Conservation (phyloP, 2,113 vertebrate species). For the Mionectes macconnelli region DNA sequence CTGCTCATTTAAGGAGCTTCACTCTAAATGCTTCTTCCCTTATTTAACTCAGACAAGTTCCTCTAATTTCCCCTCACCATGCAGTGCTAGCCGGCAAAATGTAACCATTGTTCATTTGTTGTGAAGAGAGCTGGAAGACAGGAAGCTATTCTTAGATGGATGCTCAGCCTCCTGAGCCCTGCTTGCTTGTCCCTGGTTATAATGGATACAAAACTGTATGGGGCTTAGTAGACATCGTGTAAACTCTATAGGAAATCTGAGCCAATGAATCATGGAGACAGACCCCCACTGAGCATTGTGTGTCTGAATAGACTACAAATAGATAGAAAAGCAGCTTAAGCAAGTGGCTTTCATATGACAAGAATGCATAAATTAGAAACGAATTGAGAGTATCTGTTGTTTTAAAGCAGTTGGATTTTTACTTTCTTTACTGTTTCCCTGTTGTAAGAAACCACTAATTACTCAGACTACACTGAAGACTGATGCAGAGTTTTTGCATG, state of each 20-base stretch:
- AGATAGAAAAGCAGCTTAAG: constrained; percentile 74
- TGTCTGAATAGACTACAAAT: constrained; percentile 79
- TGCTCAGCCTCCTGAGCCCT: constrained; percentile 71
- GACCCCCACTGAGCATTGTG: constrained; percentile 75
- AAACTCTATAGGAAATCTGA: constrained; percentile 80
- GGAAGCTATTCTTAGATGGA: constrained; percentile 74
- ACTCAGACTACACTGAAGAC: background rate
- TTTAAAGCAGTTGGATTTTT: constrained; percentile 38
- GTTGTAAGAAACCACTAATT: constrained; percentile 32
- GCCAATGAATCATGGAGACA: constrained; percentile 80
- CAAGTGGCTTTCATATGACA: constrained; percentile 72
- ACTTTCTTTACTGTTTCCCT: background rate
- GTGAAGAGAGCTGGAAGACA: constrained; percentile 67
- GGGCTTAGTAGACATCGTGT: constrained; percentile 79
- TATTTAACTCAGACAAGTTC: constrained; percentile 77
- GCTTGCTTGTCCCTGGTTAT: constrained; percentile 77
- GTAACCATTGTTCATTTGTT: constrained; percentile 74
- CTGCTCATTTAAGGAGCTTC: constrained; percentile 76
- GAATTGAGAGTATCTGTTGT: constrained; percentile 67
- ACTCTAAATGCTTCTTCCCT: constrained; percentile 74
- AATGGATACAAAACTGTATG: constrained; percentile 82
- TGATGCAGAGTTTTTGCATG: background rate
- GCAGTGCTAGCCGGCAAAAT: constrained; percentile 64
- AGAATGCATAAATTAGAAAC: constrained; percentile 70
- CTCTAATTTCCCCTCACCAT: constrained; percentile 67